phyloP scores from a whole-genome alignment of 2,797 vertebrate species.

The Arctocebus calabarensis region DNA sequence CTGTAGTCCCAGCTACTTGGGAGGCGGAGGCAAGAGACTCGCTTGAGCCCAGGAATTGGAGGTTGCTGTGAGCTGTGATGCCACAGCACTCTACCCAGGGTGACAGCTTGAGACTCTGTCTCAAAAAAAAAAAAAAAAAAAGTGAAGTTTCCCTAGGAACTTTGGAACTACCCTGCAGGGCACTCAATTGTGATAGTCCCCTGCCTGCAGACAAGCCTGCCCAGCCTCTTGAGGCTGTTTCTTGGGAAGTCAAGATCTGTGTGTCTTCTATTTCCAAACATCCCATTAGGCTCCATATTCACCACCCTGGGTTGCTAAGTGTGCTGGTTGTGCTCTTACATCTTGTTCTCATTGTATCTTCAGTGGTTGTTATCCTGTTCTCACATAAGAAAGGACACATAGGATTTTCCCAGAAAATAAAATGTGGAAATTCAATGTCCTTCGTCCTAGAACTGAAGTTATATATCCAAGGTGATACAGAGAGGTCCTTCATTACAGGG shows the following conservation, averaged over 20 bases:
- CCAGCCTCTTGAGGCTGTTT: neutral
- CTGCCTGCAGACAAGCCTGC: neutral
- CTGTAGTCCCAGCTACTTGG: too few species aligned
- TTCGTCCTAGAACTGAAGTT: neutral
- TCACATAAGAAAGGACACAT: constrained; percentile 20
- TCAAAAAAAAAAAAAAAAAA: neutral
- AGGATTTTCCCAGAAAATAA: neutral
- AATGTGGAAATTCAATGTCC: neutral
- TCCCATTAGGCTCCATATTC: neutral
- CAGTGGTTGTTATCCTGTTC: neutral
- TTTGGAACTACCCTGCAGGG: neutral
- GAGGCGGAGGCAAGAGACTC: too few species aligned
- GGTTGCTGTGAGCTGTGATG: too few species aligned
- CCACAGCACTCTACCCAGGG: too few species aligned
- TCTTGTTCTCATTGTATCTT: neutral
- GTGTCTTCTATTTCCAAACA: constrained; percentile 44
- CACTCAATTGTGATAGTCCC: neutral
- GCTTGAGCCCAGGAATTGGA: too few species aligned
- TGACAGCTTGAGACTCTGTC: too few species aligned
- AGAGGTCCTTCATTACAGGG: neutral
- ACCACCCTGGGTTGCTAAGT: neutral
- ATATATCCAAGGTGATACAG: neutral
- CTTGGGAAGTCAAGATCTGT: neutral
- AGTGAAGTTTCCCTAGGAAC: neutral
- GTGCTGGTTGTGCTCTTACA: neutral